Base-by-base conservation (phyloP, 2,888 invertebrate species). In the Desoria tigrina region DNA sequence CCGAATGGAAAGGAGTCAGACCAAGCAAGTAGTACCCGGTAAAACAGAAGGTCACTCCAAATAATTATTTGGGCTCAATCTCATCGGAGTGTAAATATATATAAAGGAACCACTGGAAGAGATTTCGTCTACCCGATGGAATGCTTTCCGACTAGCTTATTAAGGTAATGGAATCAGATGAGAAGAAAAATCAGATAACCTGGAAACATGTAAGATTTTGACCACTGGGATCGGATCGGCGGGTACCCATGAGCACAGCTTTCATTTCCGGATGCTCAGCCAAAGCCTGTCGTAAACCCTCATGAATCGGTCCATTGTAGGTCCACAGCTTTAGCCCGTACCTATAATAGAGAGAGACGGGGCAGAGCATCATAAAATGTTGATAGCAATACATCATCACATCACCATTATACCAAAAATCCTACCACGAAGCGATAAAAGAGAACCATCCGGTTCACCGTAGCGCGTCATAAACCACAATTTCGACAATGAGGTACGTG, bases 231-330 rank as follows among this genome's bases (percentile, higher is more conserved):
- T 99, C 98, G 0, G 90, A 90, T 60, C 86, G 83, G 68, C 98
- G 84, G 3, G 90, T 92, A 9, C 99, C 99, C 91, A 99, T 93
- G 4, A 98, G 83, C 62, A 92, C 89, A 0, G 91, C 94, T 79
- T 90, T 89, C 28, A 96, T 82, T 55, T 85, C 79, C 0, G 84
- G 83, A 73, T 83, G 79, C 21, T 80, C 77, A 0, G 82, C 78
- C 51, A 90, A 81, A 65, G 95, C 80, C 42, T 82, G 81, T 16
- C 81, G 79, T 42, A 99, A 81, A 0, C 90, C 89, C 21, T 82
- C 80, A 79, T 90, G 91, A 72, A 97, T 87, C 1, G 87, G 86
- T 0, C 87, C 87, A 9, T 85, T 83, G 18, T 87, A 84, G 28
- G 85, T 87, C 37, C 87, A 80, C 67, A 96, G 80, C 51, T 88